phyloP scores from a whole-genome alignment of 2,113 vertebrate genomes.

The Gambusia holbrooki region DNA sequence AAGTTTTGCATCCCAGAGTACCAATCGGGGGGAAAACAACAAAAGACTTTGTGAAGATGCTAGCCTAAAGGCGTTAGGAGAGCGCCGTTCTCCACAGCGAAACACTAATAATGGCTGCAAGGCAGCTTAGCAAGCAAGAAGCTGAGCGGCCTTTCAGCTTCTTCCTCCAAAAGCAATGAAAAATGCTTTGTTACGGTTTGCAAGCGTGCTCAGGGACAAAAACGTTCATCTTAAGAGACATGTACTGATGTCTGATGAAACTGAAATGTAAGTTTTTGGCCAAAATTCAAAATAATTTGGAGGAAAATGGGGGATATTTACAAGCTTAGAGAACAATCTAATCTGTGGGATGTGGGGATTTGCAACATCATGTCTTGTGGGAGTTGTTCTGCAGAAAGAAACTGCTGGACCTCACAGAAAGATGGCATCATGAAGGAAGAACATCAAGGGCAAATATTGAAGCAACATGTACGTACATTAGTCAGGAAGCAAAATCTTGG shows the following conservation, averaged over 20 bases:
- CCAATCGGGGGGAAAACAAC: neutral
- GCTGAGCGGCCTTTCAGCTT: no score
- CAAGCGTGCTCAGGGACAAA: no score
- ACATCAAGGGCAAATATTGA: neutral
- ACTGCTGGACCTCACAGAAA: neutral
- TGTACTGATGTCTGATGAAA: no score
- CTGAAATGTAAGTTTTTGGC: no score
- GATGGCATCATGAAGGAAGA: neutral
- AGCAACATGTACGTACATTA: neutral
- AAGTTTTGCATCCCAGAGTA: no score
- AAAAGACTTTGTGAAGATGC: neutral
- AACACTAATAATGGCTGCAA: neutral
- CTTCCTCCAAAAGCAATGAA: neutral
- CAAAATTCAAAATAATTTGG: no score
- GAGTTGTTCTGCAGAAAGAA: no score
- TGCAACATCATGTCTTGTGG: no score
- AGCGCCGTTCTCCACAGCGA: neutral
- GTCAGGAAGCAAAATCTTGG: neutral
- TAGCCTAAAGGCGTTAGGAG: neutral
- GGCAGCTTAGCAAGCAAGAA: neutral
- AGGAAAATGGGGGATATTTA: no score
- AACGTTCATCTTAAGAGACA: no score
- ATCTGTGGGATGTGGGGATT: no score
- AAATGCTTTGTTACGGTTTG: neutral
- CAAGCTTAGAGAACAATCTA: no score